These are phyloP conservation scores for Parus major DNA, from an alignment of 2,113 vertebrate genomes.

Conservation along the genomic window DNA sequence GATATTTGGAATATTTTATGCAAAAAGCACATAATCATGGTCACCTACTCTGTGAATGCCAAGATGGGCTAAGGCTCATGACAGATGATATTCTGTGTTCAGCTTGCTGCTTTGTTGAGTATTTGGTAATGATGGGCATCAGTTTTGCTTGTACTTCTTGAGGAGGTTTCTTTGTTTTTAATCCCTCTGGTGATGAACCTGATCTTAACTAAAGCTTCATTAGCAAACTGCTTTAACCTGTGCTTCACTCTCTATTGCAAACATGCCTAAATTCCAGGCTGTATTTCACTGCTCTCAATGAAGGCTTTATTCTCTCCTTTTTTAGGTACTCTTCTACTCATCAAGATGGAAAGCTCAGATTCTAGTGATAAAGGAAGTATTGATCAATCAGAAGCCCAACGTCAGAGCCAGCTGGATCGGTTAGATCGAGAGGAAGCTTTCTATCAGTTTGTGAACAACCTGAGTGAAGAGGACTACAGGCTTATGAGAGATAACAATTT, in stretches of 20 bases:
- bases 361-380: slow-evolving; percentile 85
- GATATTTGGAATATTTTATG: neutral
- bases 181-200: neutral
- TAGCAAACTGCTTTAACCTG: neutral
- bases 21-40: neutral
- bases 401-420: slow-evolving; percentile 91
- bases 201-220: neutral
- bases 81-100: neutral
- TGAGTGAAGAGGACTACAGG: slow-evolving; percentile 97
- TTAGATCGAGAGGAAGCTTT: slow-evolving; percentile 95
- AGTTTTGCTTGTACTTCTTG: neutral
- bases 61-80: neutral
- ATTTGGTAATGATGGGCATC: neutral
- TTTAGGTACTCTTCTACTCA: slow-evolving; percentile 68
- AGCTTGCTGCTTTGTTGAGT: neutral
- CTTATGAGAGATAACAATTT: slow-evolving; percentile 99
- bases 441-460: slow-evolving; percentile 98
- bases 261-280: neutral
- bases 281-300: neutral
- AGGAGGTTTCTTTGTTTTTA: neutral
- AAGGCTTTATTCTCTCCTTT: slow-evolving; percentile 5
- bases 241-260: neutral
- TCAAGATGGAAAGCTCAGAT: slow-evolving; percentile 94
- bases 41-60: fast-evolving
- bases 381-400: slow-evolving; percentile 91